Evolutionary conservation across 2,113 vertebrate genomes (phyloP).

Genomic region (Cygnus buccinator): DNA sequence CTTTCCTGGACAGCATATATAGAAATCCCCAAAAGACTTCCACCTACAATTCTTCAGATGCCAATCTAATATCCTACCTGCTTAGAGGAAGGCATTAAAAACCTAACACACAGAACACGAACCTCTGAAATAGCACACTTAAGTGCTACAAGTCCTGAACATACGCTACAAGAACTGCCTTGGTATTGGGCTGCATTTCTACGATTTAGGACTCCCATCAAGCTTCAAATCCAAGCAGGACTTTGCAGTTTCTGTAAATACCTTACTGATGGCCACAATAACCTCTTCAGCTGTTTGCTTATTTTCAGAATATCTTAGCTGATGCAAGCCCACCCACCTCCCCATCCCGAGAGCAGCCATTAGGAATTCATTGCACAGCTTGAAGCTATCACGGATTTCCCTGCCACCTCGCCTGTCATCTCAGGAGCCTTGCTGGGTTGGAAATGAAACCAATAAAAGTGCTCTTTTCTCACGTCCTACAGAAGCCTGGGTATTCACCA

Average conservation of each 20-base stretch:
- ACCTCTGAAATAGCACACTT: not conserved
- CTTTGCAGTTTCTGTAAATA: not conserved
- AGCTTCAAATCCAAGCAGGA: not conserved
- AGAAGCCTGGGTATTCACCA: not conserved
- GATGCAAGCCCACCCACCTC: not conserved
- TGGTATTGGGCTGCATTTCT: not conserved
- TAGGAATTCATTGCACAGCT: not conserved
- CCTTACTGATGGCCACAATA: not conserved
- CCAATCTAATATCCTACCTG: not conserved
- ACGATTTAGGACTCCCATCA: not conserved
- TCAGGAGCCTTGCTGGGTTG: accelerated
- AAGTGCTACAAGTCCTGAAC: not conserved
- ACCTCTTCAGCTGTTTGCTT: not conserved
- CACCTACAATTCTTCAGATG: not conserved
- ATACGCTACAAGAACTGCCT: not conserved
- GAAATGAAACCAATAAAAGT: not conserved
- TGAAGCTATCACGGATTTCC: not conserved
- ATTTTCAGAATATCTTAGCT: not conserved
- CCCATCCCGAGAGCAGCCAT: not conserved
- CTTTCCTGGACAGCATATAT: accelerated
- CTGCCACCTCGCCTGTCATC: not conserved
- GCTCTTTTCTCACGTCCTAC: not conserved
- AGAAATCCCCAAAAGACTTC: not conserved
- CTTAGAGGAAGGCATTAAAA: not conserved
- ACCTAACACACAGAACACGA: not conserved